These are phyloP conservation scores for Phalanger gymnotis DNA, from an alignment of 2,797 vertebrate genomes.

Conservation along the genomic window DNA sequence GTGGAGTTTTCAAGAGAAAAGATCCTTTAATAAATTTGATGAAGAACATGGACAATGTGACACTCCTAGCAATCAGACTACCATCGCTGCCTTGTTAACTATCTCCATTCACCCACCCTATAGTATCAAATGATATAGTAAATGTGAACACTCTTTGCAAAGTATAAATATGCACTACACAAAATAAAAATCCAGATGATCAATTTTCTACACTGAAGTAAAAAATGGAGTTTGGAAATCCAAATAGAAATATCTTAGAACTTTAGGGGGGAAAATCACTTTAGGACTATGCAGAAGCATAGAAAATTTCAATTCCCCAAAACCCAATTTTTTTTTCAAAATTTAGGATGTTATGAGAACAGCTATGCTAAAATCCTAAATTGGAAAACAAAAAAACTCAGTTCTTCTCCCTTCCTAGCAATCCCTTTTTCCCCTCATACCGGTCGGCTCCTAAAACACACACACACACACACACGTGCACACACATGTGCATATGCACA, in stretches of 20 bases:
- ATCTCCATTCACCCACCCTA: slow-evolving; percentile 16
- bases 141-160: slow-evolving; percentile 9
- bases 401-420: background rate
- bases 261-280: background rate
- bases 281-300: background rate
- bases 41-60: background rate
- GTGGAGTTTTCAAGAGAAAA: background rate
- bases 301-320: background rate
- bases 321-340: background rate
- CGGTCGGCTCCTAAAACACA: background rate
- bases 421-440: background rate
- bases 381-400: background rate
- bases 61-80: background rate
- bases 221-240: background rate
- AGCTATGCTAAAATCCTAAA: background rate
- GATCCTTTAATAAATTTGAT: background rate
- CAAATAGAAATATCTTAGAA: background rate
- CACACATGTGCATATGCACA: background rate
- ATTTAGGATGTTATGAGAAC: background rate
- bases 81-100: slow-evolving; percentile 7
- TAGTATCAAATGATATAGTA: slow-evolving; percentile 29
- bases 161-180: slow-evolving; percentile 14
- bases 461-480: background rate
- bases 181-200: slow-evolving; percentile 31
- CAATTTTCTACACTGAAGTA: slow-evolving; percentile 7